These are phyloP conservation scores for Danaus melanippus DNA, from an alignment of 1,140 invertebrate species.

Conservation along the genomic window DNA sequence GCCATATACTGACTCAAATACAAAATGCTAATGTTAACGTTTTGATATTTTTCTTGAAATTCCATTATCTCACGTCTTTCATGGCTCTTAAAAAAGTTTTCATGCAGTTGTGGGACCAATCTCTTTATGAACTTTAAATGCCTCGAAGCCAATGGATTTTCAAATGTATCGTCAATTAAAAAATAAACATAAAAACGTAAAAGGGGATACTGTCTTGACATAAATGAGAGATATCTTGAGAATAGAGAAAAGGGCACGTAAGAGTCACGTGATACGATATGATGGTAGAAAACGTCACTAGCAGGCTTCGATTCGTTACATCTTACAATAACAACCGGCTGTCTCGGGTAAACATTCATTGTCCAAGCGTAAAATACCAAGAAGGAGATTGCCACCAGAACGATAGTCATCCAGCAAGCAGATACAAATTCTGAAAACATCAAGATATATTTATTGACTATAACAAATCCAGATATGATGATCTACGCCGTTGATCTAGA, in stretches of 20 bases:
- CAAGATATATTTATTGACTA: neutral
- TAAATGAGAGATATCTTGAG: constrained; percentile 41
- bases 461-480: constrained; percentile 5
- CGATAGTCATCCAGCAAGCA: constrained; percentile 54
- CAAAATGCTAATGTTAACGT: constrained; percentile 48
- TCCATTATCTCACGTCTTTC: constrained; percentile 31
- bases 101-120: constrained; percentile 24
- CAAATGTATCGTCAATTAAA: constrained; percentile 41
- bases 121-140: constrained; percentile 28
- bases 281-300: constrained; percentile 46
- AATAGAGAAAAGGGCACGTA: constrained; percentile 32
- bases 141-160: constrained; percentile 11
- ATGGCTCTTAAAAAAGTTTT: constrained; percentile 25
- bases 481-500: neutral
- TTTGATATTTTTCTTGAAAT: constrained; percentile 38
- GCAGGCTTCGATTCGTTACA: constrained; percentile 40
- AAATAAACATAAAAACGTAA: constrained; percentile 45
- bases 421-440: constrained; percentile 51
- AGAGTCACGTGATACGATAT: constrained; percentile 33
- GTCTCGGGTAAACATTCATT: constrained; percentile 37
- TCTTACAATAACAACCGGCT: constrained; percentile 36
- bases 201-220: constrained; percentile 40
- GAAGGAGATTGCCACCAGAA: constrained; percentile 47
- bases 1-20: constrained; percentile 49
- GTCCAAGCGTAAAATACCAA: constrained; percentile 46